Percentiles rank a stretch among this genome's conserved stretches.
Evolutionary conservation across 2,797 vertebrate species (phyloP).

Genomic region (Eurystomus glaucurus): DNA sequence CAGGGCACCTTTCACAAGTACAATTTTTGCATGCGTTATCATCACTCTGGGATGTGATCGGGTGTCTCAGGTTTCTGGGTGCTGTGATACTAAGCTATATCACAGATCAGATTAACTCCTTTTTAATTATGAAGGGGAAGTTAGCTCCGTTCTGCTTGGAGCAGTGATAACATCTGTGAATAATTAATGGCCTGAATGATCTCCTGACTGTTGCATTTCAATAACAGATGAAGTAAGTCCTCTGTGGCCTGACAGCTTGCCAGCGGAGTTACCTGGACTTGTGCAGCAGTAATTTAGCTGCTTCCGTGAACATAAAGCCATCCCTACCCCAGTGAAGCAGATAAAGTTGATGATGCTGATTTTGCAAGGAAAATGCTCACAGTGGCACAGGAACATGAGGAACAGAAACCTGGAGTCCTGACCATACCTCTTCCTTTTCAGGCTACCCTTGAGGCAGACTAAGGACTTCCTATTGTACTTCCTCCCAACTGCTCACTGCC

Average conservation of each 20-base stretch:
- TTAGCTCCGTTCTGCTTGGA: constrained; percentile 15
- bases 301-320: background rate
- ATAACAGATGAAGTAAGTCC: background rate
- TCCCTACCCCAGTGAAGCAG: background rate
- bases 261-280: background rate
- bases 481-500: background rate
- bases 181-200: constrained; percentile 14
- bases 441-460: background rate
- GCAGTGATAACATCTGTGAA: constrained; percentile 47
- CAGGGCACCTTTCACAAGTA: background rate
- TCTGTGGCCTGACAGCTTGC: background rate
- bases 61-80: background rate
- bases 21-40: background rate
- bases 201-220: background rate
- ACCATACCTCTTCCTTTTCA: background rate
- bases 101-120: constrained; percentile 29
- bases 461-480: background rate
- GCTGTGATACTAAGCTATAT: background rate
- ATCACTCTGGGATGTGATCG: background rate
- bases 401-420: background rate
- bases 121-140: constrained; percentile 38
- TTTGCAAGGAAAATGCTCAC: background rate
- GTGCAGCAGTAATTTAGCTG: background rate
- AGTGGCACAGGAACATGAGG: fast-evolving
- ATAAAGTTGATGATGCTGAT: fast-evolving